Percentiles rank a stretch among this genome's conserved stretches.
These are phyloP conservation scores for Leptocoma aspasia DNA, from an alignment of 2,113 vertebrate genomes.

Conservation along the genomic window DNA sequence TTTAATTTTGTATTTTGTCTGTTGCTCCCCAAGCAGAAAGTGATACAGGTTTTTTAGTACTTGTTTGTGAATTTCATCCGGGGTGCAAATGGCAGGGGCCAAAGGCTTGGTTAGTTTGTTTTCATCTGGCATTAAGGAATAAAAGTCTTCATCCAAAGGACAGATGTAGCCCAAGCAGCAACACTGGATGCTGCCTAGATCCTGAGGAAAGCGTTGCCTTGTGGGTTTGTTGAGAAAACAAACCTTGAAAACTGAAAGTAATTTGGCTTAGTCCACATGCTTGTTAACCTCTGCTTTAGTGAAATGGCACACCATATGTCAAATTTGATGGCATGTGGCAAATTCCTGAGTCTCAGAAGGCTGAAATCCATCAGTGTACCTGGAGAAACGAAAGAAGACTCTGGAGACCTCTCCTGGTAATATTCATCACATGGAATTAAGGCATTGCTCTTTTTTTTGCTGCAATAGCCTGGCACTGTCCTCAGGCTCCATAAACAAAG, in stretches of 20 bases:
- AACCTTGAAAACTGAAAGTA: neutral
- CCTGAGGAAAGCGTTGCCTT: neutral
- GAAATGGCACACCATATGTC: neutral
- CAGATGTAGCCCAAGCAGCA: neutral
- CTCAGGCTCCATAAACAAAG: neutral
- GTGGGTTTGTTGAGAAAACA: neutral
- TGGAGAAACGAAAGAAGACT: neutral
- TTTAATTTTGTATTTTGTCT: neutral
- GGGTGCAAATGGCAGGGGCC: neutral
- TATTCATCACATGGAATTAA: neutral
- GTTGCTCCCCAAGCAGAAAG: neutral
- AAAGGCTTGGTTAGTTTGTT: neutral
- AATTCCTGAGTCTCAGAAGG: neutral
- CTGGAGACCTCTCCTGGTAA: neutral
- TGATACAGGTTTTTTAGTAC: neutral
- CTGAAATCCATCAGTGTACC: neutral
- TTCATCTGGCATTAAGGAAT: neutral
- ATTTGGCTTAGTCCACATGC: accelerated
- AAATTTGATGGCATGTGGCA: neutral
- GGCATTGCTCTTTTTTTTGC: neutral
- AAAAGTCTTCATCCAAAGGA: neutral
- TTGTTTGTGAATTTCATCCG: neutral
- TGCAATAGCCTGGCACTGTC: neutral
- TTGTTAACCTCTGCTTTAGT: neutral
- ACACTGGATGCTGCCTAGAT: neutral